Evolutionary conservation across 2,113 vertebrate species (phyloP).

Genomic region (Pipa parva): DNA sequence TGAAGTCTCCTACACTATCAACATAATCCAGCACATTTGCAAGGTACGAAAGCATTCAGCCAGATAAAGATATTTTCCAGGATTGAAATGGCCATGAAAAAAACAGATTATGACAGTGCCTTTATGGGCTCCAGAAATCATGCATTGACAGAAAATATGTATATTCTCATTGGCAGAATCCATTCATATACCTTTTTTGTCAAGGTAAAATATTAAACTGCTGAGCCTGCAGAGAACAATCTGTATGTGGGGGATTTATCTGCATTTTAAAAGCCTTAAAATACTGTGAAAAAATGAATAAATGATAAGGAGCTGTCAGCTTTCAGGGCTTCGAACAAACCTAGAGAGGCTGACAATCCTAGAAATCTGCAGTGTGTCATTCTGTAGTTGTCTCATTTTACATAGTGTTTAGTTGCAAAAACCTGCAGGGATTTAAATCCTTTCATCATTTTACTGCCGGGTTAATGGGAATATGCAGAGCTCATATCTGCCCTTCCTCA

Average conservation of each 20-base stretch:
- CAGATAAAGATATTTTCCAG: neutral
- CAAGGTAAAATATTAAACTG: neutral
- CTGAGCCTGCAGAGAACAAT: neutral
- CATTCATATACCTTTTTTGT: neutral
- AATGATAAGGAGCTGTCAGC: neutral
- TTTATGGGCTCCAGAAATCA: neutral
- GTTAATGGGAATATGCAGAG: conserved; percentile 1
- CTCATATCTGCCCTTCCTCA: neutral
- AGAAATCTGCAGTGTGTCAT: neutral
- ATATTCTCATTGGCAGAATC: conserved; percentile 5
- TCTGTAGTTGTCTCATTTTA: neutral
- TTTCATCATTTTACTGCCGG: neutral
- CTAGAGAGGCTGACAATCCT: neutral
- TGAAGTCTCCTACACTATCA: neutral
- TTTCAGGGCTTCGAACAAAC: neutral
- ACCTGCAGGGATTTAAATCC: neutral
- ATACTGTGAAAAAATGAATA: conserved; percentile 4
- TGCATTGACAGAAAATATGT: neutral
- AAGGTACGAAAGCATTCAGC: neutral
- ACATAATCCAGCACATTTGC: neutral
- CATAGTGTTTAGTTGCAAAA: neutral
- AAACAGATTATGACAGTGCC: neutral
- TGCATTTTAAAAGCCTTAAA: conserved; percentile 7
- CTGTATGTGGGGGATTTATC: conserved; percentile 3
- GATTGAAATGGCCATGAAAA: neutral